These are phyloP conservation scores for Sceloporus undulatus DNA, from an alignment of 2,113 vertebrate genomes.

Conservation along the genomic window DNA sequence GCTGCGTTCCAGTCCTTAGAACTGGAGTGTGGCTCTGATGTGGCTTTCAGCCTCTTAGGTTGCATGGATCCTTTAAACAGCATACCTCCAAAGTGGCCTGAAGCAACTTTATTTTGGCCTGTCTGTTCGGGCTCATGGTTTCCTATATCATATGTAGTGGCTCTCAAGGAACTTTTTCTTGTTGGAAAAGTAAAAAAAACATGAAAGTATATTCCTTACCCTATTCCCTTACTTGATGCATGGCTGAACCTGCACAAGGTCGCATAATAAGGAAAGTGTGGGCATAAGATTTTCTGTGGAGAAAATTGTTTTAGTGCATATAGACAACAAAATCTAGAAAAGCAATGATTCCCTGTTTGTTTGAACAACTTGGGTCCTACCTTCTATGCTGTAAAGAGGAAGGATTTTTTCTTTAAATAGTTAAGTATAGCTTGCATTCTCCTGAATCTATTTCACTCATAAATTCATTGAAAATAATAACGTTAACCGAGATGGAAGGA, in stretches of 20 bases:
- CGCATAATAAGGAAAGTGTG: neutral
- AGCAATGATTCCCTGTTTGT: neutral
- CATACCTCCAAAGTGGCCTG: too few relatives aligned
- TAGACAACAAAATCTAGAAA: neutral
- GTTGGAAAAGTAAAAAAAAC: conserved; percentile 12
- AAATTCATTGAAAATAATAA: neutral
- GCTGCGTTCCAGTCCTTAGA: too few relatives aligned
- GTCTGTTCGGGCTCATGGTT: too few relatives aligned
- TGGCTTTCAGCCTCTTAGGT: too few relatives aligned
- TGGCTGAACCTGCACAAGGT: conserved; percentile 16
- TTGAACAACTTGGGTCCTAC: conserved; percentile 32
- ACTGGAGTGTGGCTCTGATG: too few relatives aligned
- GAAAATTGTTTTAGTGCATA: conserved; percentile 38
- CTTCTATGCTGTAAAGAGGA: neutral
- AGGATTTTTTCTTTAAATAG: neutral
- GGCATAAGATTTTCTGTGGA: conserved; percentile 22
- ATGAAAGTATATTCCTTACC: conserved; percentile 5
- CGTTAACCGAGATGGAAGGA: fast-evolving
- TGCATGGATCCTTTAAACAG: too few relatives aligned
- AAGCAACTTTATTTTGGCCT: too few relatives aligned
- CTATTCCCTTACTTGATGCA: neutral
- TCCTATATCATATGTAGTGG: neutral
- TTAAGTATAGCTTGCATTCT: neutral
- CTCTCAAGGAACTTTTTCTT: neutral
- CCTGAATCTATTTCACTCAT: neutral